Base-by-base conservation (phyloP, 2,888 invertebrate species). In the Andrena marginata region DNA sequence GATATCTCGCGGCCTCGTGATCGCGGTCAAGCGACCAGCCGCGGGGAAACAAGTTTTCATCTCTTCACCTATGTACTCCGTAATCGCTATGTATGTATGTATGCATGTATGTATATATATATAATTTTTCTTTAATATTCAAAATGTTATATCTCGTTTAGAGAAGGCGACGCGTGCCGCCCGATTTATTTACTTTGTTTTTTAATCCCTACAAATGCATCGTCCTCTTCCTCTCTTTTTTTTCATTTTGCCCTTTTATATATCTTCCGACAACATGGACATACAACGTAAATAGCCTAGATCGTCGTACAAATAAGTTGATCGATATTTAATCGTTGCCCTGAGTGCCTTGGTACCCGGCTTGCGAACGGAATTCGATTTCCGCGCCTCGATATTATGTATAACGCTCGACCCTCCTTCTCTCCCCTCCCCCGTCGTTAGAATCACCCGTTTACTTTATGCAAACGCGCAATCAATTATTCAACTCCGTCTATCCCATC, bases 301-400 rank as follows among this genome's bases (percentile, higher is more conserved):
- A 90, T 91, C 86, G 81, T 88, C 87, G 87, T 91, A 90, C 83
- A 90, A 92, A 91, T 91, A 87, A 92, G 88, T 91, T 88, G 87
- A 92, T 90, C 89, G 88, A 91, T 90, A 89, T 91, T 78, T 87
- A 86, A 89, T 89, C 90, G 90, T 91, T 92, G 92, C 91, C 92
- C 91, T 91, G 91, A 92, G 91, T 91, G 92, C 91, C 91, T 91
- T 92, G 91, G 89, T 90, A 91, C 90, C 91, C 87, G 89, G 90
- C 89, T 89, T 91, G 85, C 83, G 84, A 89, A 89, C 88, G 85
- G 86, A 89, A 89, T 80, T 84, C 72, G 75, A 79, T 80, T 73
- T 80, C 87, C 85, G 80, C 68, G 79, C 64, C 76, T 74, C 67
- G 65, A 80, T 82, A 68, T 67, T 31, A 54, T 35, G 35, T n/a